Conservation (phyloP, 2,888 invertebrate genomes). For the Lacanobia oleracea region DNA sequence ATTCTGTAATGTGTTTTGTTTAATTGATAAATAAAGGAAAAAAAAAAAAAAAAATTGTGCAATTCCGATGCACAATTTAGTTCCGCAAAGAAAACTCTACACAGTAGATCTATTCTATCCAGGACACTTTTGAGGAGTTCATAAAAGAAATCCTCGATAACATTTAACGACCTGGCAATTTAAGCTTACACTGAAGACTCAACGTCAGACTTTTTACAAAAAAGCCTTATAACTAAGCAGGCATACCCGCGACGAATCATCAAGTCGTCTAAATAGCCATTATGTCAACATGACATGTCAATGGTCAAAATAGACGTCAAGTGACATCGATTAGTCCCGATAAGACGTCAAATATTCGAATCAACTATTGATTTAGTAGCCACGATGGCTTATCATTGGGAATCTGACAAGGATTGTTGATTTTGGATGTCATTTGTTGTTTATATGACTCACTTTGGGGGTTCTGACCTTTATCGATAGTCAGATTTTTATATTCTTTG, state of each 20-base stretch:
- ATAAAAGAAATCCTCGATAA: neutral
- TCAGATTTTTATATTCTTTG: neutral
- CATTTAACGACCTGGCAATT: neutral
- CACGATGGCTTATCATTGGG: conserved; percentile 37
- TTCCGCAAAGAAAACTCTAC: too few relatives aligned
- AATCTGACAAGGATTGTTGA: conserved; percentile 31
- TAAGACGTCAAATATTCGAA: conserved; percentile 57
- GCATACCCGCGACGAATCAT: neutral
- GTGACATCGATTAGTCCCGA: conserved; percentile 58
- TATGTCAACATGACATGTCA: conserved; percentile 56
- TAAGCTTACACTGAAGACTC: neutral
- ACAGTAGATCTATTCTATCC: neutral
- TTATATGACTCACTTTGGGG: neutral
- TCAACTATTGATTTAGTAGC: conserved; percentile 60
- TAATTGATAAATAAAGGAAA: too few relatives aligned
- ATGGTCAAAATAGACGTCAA: conserved; percentile 59
- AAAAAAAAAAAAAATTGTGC: too few relatives aligned
- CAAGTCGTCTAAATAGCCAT: conserved; percentile 30
- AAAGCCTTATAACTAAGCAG: neutral
- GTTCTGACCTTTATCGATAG: neutral
- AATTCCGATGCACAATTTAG: too few relatives aligned
- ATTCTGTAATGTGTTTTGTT: too few relatives aligned
- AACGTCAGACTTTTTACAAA: neutral
- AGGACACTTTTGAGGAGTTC: neutral
- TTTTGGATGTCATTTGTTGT: conserved; percentile 18